A percentile compares a stretch with the other conserved stretches of the same genome.
phyloP scores from a whole-genome alignment of 2,113 vertebrate genomes.

The Sturnus vulgaris region DNA sequence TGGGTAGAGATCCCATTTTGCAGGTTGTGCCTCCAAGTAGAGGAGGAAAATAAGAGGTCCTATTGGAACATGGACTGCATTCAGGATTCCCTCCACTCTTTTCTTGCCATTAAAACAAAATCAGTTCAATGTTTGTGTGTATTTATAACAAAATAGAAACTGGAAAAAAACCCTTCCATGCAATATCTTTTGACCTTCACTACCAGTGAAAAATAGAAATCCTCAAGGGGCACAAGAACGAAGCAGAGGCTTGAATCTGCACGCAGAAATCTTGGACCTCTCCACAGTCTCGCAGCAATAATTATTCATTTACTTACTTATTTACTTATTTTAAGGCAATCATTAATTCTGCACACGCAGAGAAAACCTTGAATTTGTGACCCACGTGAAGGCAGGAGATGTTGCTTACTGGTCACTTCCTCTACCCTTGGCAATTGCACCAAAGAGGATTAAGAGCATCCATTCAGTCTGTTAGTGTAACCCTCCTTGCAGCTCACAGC shows the following conservation, averaged over 20 bases:
- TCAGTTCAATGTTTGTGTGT: accelerated
- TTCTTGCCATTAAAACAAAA: background rate
- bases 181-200: background rate
- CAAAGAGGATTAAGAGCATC: background rate
- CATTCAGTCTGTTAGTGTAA: background rate
- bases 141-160: background rate
- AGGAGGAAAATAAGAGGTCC: background rate
- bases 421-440: background rate
- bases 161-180: background rate
- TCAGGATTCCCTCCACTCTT: background rate
- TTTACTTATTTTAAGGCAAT: background rate
- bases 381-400: background rate
- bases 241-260: background rate
- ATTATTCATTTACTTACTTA: background rate
- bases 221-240: background rate
- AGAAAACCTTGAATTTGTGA: background rate
- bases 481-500: background rate
- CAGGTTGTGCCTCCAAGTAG: background rate
- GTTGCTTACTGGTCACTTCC: background rate
- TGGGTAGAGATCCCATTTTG: background rate
- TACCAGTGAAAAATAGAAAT: background rate
- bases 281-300: accelerated
- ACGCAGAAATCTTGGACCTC: background rate
- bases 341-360: background rate
- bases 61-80: background rate